A percentile compares a stretch with the other conserved stretches of the same genome.
Evolutionary conservation across 2,113 vertebrate species (phyloP).

Genomic region (Furnarius figulus): DNA sequence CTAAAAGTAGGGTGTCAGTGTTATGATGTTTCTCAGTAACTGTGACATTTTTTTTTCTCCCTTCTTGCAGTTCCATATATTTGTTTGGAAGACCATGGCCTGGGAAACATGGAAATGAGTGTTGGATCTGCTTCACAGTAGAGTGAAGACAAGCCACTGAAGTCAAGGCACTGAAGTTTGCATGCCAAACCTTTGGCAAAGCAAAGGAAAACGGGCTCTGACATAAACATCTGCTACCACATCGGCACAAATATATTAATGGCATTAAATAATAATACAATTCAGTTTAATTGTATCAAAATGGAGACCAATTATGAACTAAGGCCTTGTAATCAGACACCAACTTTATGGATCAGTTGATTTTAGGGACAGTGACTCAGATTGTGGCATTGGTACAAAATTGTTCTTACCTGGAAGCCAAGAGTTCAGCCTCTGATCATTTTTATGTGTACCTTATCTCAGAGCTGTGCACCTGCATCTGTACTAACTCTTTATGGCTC

Average conservation of each 20-base stretch:
- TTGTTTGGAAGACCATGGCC: background rate
- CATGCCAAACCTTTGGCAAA: background rate
- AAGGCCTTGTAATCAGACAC: background rate
- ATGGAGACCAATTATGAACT: background rate
- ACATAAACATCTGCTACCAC: background rate
- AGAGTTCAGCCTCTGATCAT: background rate
- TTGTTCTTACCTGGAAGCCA: background rate
- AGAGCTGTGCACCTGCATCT: background rate
- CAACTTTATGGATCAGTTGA: background rate
- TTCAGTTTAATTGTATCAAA: background rate
- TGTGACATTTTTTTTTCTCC: background rate
- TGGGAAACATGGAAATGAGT: background rate
- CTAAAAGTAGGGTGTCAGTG: background rate
- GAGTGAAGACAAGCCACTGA: background rate
- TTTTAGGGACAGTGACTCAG: background rate
- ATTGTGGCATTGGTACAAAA: background rate
- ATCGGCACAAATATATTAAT: background rate
- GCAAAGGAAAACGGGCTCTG: background rate
- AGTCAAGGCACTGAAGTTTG: background rate
- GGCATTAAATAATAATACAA: background rate
- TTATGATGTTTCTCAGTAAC: background rate
- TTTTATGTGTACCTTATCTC: background rate
- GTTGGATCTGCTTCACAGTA: background rate
- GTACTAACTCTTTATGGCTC: background rate
- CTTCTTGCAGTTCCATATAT: background rate